Percentiles rank a stretch among this genome's conserved stretches.
Conservation (phyloP, 2,888 invertebrate genomes). For the Vanessa cardui region DNA sequence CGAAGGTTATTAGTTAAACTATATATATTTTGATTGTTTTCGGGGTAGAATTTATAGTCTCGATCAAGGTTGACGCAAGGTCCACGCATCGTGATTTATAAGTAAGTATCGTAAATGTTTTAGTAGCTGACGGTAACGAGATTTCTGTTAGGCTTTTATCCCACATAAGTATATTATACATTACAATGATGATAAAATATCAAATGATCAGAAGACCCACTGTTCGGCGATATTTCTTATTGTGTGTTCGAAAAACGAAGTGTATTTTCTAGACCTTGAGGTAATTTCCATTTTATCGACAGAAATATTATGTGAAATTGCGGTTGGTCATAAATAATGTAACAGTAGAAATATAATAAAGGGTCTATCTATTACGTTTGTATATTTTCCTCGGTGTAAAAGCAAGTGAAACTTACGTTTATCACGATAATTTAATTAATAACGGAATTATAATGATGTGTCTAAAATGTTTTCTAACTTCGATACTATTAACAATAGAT, state of each 20-base stretch:
- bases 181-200: not conserved
- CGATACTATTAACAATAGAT: too few species aligned
- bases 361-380: too few species aligned
- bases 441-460: too few species aligned
- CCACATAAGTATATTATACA: not conserved
- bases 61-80: conserved; percentile 13
- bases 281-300: conserved; percentile 6
- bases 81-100: conserved; percentile 19
- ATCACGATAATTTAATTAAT: too few species aligned
- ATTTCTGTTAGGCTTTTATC: conserved; percentile 12
- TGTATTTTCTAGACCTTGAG: conserved; percentile 3
- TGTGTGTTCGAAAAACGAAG: not conserved
- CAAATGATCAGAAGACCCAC: not conserved
- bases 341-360: not conserved
- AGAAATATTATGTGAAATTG: not conserved
- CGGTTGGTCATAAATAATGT: conserved; percentile 1
- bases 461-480: too few species aligned
- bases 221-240: not conserved
- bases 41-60: conserved; percentile 11
- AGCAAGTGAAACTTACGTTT: too few species aligned
- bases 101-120: conserved; percentile 22
- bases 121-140: conserved; percentile 15
- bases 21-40: conserved; percentile 7
- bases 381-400: too few species aligned
- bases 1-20: conserved; percentile 7